Conservation (phyloP, 2,113 vertebrate species). For the Sialia sialis region DNA sequence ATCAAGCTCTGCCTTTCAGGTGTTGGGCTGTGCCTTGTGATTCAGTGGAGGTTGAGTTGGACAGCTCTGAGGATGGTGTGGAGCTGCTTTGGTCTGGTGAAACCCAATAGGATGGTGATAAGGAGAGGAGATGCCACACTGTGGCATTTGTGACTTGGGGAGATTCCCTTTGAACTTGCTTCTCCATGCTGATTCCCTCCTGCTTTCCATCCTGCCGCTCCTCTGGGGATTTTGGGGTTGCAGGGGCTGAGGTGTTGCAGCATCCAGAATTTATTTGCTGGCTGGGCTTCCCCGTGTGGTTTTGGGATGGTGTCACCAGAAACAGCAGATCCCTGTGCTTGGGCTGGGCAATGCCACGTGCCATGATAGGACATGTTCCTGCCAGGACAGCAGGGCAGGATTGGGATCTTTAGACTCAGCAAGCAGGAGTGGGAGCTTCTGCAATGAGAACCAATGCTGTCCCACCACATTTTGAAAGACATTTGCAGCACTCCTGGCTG, state of each 20-base stretch:
- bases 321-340: background rate
- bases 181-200: background rate
- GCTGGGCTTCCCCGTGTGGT: background rate
- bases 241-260: background rate
- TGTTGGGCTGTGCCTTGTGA: background rate
- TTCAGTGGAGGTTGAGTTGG: background rate
- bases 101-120: background rate
- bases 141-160: background rate
- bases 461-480: background rate
- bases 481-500: background rate
- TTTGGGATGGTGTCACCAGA: background rate
- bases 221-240: background rate
- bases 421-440: background rate
- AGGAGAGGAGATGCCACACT: background rate
- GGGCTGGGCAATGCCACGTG: background rate
- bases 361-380: background rate
- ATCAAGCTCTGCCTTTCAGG: background rate
- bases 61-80: background rate
- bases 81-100: background rate
- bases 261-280: background rate
- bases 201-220: background rate
- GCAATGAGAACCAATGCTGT: fast-evolving
- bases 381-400: background rate
- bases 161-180: background rate
- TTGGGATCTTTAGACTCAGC: background rate